These are phyloP conservation scores for Aurelia sp. DNA, from an alignment of 30 jellyfish, hydroid and myxozoan genomes.

Conservation along the genomic window DNA sequence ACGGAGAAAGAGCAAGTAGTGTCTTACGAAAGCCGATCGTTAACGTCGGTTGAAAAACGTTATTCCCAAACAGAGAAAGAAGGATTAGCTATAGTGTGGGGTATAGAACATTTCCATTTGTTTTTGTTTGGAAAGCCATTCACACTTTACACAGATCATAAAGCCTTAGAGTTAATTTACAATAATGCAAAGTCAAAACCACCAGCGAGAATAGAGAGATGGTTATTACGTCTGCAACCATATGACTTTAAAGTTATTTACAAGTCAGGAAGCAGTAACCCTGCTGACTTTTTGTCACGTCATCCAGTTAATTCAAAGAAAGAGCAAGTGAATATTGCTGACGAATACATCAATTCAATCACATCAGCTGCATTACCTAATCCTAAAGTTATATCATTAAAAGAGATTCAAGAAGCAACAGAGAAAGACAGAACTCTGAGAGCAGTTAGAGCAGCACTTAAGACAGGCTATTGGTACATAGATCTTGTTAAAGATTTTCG, in stretches of 20 bases:
- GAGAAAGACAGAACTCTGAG: not conserved
- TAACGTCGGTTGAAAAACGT: slow-evolving; percentile 9
- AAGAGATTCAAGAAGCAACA: slow-evolving; percentile 27
- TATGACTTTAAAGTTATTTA: not conserved
- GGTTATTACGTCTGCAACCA: not conserved
- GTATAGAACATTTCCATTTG: not conserved
- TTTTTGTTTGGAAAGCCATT: not conserved
- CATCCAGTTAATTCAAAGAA: no score
- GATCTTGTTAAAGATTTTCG: slow-evolving; percentile 9
- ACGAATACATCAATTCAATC: slow-evolving; percentile 19
- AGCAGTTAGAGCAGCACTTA: not conserved
- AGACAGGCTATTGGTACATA: not conserved
- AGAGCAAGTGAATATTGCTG: no score
- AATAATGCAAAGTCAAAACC: not conserved
- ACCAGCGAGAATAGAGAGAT: slow-evolving; percentile 18
- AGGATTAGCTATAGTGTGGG: not conserved
- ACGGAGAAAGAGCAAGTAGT: slow-evolving; percentile 20
- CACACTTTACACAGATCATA: not conserved
- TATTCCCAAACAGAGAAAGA: slow-evolving; percentile 37
- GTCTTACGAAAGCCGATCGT: slow-evolving; percentile 53
- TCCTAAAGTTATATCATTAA: slow-evolving; percentile 43
- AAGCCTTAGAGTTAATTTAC: not conserved
- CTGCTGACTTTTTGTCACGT: no score
- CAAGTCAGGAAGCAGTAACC: no score
- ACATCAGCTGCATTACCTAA: not conserved